A percentile compares a stretch with the other conserved stretches of the same genome.
Conservation (phyloP, 2,888 invertebrate genomes). For the Temnothorax rugatulus region DNA sequence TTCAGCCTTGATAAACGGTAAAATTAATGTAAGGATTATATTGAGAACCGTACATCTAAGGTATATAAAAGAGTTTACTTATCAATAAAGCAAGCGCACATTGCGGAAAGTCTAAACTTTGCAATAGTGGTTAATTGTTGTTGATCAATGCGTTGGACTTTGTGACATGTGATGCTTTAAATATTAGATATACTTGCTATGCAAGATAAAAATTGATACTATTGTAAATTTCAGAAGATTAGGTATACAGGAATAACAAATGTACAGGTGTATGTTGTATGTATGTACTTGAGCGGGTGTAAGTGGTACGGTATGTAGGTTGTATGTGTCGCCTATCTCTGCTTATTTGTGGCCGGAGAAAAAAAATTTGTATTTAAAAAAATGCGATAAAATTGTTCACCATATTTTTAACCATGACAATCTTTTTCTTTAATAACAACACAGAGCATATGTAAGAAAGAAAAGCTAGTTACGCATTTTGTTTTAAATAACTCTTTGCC, state of each 20-base stretch:
- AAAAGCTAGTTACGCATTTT: constrained; percentile 22
- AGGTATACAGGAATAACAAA: constrained; percentile 46
- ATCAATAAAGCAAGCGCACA: constrained; percentile 69
- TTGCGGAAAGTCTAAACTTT: constrained; percentile 77
- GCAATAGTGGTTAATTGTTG: constrained; percentile 79
- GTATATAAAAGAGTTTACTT: constrained; percentile 69
- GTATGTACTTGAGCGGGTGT: constrained; percentile 36
- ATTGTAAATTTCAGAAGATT: constrained; percentile 60
- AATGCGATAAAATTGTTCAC: constrained; percentile 60
- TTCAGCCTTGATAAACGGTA: constrained; percentile 45
- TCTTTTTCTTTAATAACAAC: constrained; percentile 66
- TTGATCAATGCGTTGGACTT: constrained; percentile 72
- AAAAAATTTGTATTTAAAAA: constrained; percentile 59
- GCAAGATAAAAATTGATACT: constrained; percentile 78
- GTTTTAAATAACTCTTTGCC: constrained; percentile 60
- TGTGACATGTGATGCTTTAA: constrained; percentile 72
- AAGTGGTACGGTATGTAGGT: constrained; percentile 30
- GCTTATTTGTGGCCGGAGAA: constrained; percentile 53
- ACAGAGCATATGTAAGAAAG: constrained; percentile 19
- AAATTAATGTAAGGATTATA: constrained; percentile 61
- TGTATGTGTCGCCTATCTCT: constrained; percentile 40
- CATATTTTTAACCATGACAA: constrained; percentile 73
- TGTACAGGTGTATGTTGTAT: constrained; percentile 41
- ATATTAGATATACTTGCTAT: constrained; percentile 79
- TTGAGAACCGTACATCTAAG: constrained; percentile 73